phyloP scores from a whole-genome alignment of 2,888 invertebrate species.

The Tetramorium bicarinatum region DNA sequence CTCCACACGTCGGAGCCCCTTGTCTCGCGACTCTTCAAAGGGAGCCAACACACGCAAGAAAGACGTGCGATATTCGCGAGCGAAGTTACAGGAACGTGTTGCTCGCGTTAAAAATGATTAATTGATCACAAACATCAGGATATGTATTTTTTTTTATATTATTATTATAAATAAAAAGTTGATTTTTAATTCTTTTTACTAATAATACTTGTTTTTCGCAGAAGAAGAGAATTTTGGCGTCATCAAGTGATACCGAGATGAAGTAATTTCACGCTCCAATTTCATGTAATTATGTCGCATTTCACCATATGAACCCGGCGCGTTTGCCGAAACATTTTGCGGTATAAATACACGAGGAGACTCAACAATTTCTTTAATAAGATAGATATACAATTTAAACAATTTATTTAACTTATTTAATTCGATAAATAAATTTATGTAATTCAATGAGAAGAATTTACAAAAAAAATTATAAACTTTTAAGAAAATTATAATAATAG shows the following conservation, averaged over 20 bases:
- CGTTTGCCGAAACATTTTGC: slow-evolving; percentile 25
- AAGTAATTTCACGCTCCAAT: slow-evolving; percentile 2
- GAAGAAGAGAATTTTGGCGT: background rate
- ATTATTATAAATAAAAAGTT: background rate
- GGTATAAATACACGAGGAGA: slow-evolving; percentile 33
- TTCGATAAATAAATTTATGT: background rate
- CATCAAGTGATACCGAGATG: background rate
- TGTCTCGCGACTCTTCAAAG: slow-evolving; percentile 8
- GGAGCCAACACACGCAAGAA: background rate
- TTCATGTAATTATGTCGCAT: slow-evolving; percentile 48
- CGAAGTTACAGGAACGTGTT: background rate
- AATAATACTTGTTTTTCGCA: background rate
- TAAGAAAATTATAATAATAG: background rate
- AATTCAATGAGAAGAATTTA: background rate
- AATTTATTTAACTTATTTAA: too few relatives aligned
- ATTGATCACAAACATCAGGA: background rate
- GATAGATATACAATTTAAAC: background rate
- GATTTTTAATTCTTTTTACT: background rate
- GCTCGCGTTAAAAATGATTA: background rate
- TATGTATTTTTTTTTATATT: background rate
- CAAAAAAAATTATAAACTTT: background rate
- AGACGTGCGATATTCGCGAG: too few relatives aligned
- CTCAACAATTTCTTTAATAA: background rate
- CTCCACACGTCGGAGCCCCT: background rate
- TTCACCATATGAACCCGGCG: background rate